Base-by-base conservation (phyloP, 2,888 invertebrate genomes). In the Phasia obesa region DNA sequence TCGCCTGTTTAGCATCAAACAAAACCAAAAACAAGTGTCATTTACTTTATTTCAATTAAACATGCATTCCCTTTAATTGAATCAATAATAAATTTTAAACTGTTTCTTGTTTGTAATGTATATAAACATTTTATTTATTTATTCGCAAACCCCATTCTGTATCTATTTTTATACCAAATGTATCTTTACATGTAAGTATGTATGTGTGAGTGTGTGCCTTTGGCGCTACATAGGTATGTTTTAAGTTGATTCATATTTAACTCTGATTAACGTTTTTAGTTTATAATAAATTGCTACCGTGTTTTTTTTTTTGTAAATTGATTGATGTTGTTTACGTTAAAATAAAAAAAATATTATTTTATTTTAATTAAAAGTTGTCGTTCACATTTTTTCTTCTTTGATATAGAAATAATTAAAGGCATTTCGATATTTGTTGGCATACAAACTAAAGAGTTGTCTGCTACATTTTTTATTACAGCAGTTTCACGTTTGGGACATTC, bases 31-130 rank as follows among this genome's bases (percentile, higher is more conserved):
- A 13, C 9, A 21, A 47, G 49, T 59, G 71, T 49, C 71, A 71
- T 59, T 64, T 21, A n/a, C 44, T 11, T 64, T 53, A 47, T 23
- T 57, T 74, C 65, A 74, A 74, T 65, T 64, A 47, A 35, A 55
- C 74, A 65, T 47, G 44, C 44, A 65, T 47, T 55, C 44, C 64
- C 74, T 74, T 74, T 57, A 21, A 74, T 62, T 73, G 27, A 73
- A 62, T 59, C 35, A 70, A 57, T 9, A 64, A 64, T 31, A 13
- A 5, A 7, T 4, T 23, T 25, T 62, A 25, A 31, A 11, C 31
- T 31, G 15, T 19, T 47, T 19, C 1, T 4, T 55, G 1, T 21
- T 55, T 27, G n/a, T n/a, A n/a, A 4, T 42, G 27, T 4, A 44
- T 59, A 17, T n/a, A 47, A 70, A 59, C 15, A 17, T 38, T 44